Evolutionary conservation across 1,140 invertebrate species (phyloP), one percentile per base, ranked within the genome.

Genomic region (Asbolus verrucosus): DNA sequence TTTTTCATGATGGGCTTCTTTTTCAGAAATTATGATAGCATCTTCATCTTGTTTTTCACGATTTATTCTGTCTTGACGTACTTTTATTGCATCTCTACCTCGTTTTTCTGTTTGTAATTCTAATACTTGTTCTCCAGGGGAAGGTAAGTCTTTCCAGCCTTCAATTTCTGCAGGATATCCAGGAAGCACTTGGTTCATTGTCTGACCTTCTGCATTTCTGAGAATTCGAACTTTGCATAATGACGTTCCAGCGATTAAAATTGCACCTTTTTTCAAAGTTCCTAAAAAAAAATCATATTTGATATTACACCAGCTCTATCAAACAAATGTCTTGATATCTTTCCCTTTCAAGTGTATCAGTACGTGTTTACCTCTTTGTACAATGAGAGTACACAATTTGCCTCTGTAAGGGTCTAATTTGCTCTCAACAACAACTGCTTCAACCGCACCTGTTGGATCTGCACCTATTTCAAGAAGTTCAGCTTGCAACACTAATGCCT

Each of bases 341-440:
- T n/a, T n/a, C n/a, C n/a, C n/a, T n/a, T n/a, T n/a, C n/a, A n/a
- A n/a, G n/a, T n/a, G n/a, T n/a, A n/a, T n/a, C n/a, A n/a, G n/a
- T n/a, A n/a, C n/a, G n/a, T n/a, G n/a, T n/a, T 67, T 73, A 78
- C 80, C 98, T 68, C 95, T 86, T 74, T 97, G 91, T 16, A 99
- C 89, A 46, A 99, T 84, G 38, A 92, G 87, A 5, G 96, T 98
- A 0, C 92, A 92, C 18, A 97, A 84, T 82, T 96, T 97, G 19
- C 96, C 94, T 79, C 89, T 85, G 13, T 85, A 82, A 9, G 85
- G 81, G 82, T 97, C 90, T 4, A 89, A 84, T 65, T 86, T 89
- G 0, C 95, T 91, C 84, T 99, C 98, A 11, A 99, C 87, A 0
- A 98, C 89, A 6, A 92, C 88, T 0, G 92, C 97, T 85, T 98